A percentile compares a stretch with the other conserved stretches of the same genome.
Conservation (phyloP, 1,140 invertebrate genomes). For the Drosophila lini region DNA sequence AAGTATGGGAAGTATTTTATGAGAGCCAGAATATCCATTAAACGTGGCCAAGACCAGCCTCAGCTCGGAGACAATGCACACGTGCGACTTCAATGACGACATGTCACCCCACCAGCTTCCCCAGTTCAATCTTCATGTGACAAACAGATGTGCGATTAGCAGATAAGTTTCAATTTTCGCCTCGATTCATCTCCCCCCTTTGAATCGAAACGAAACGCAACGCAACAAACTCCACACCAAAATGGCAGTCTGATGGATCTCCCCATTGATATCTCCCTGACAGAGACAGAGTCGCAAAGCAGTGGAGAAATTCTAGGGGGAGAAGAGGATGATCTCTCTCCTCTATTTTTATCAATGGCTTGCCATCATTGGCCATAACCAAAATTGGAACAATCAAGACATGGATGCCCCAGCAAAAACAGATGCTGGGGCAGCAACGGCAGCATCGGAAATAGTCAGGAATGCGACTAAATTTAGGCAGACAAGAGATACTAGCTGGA, state of each 20-base stretch:
- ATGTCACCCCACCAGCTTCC: slow-evolving; percentile 8
- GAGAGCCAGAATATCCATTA: slow-evolving; percentile 61
- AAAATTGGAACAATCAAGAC: slow-evolving; percentile 77
- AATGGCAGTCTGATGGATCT: slow-evolving; percentile 36
- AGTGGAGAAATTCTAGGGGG: neutral
- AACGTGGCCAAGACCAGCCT: slow-evolving; percentile 63
- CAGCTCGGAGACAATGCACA: slow-evolving; percentile 44
- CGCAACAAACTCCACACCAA: neutral
- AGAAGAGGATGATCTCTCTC: slow-evolving; percentile 3
- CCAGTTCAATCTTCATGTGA: slow-evolving; percentile 56
- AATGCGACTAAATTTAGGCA: slow-evolving; percentile 77
- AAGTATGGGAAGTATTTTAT: slow-evolving; percentile 2
- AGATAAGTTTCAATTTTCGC: slow-evolving; percentile 72
- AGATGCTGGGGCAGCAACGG: slow-evolving; percentile 38
- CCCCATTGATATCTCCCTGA: slow-evolving; percentile 61
- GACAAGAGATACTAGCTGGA: slow-evolving; percentile 43
- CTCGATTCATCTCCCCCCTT: slow-evolving; percentile 6
- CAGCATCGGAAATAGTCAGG: slow-evolving; percentile 65
- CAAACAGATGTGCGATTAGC: slow-evolving; percentile 80
- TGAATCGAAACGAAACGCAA: neutral
- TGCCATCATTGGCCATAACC: slow-evolving; percentile 64
- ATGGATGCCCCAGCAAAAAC: slow-evolving; percentile 46
- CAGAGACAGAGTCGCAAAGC: neutral
- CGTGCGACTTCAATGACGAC: slow-evolving; percentile 45
- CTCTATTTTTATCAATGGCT: slow-evolving; percentile 78